A percentile compares a stretch with the other conserved stretches of the same genome.
Conservation (phyloP, 1,140 invertebrate species). For the Stegodyphus dumicola region DNA sequence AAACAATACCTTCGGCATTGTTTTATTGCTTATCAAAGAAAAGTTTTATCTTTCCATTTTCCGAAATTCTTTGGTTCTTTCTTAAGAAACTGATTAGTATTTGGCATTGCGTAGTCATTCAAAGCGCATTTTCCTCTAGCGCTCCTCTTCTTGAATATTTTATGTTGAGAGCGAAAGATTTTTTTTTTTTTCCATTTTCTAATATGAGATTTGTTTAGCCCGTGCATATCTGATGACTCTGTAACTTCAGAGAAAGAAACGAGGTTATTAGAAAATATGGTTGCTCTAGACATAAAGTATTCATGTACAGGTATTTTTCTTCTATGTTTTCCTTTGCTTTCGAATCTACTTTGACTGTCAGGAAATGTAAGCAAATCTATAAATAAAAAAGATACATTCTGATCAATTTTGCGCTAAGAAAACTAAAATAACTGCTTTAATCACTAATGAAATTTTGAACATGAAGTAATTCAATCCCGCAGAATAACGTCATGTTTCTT, state of each 20-base stretch:
- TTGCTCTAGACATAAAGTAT: slow-evolving; percentile 14
- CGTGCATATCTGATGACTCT: background rate
- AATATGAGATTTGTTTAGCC: slow-evolving; percentile 31
- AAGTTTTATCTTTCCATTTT: too few relatives aligned
- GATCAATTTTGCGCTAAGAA: too few relatives aligned
- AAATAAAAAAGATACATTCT: background rate
- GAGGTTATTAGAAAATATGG: slow-evolving; percentile 27
- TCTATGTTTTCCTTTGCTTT: slow-evolving; percentile 15
- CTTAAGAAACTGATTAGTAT: background rate
- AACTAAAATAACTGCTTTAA: too few relatives aligned
- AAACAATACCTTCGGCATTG: too few relatives aligned
- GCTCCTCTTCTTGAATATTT: slow-evolving; percentile 23
- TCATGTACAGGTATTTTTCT: slow-evolving; percentile 7
- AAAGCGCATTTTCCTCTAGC: slow-evolving; percentile 25
- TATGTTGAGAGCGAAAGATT: background rate
- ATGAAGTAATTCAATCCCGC: too few relatives aligned
- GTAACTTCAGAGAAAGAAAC: background rate
- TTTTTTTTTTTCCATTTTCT: slow-evolving; percentile 13
- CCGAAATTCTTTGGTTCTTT: background rate
- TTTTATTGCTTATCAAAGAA: too few relatives aligned
- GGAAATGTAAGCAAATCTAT: background rate
- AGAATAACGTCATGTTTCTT: too few relatives aligned
- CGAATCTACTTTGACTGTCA: background rate
- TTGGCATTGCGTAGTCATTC: background rate
- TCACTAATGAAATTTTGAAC: too few relatives aligned